Conservation (phyloP, 2,113 vertebrate genomes). For the Haplochromis burtoni region DNA sequence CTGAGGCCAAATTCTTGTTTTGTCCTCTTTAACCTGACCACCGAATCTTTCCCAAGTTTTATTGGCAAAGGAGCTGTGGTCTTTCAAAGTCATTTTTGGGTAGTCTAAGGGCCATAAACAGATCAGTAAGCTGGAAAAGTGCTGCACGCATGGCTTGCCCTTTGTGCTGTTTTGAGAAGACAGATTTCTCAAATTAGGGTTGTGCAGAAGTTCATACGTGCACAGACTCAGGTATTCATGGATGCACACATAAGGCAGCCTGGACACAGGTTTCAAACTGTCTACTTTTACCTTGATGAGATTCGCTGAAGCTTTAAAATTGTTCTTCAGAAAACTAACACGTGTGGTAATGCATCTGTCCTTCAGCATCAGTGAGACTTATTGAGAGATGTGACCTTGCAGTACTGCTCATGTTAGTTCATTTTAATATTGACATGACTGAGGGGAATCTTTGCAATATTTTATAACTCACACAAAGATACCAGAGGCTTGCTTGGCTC, state of each 20-base stretch:
- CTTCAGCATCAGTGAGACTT: neutral
- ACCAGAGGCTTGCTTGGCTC: neutral
- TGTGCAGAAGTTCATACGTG: neutral
- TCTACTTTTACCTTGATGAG: neutral
- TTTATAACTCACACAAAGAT: neutral
- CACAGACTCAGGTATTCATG: neutral
- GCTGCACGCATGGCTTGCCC: neutral
- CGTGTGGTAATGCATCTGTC: neutral
- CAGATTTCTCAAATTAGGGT: neutral
- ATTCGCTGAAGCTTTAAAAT: constrained; percentile 4
- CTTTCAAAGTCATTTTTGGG: constrained; percentile 25
- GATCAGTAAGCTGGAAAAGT: constrained; percentile 31
- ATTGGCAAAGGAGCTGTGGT: constrained; percentile 6
- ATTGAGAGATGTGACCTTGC: neutral
- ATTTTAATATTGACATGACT: neutral
- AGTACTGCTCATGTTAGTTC: neutral
- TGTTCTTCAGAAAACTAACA: neutral
- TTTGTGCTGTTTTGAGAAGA: constrained; percentile 3
- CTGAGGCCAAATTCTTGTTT: constrained; percentile 34
- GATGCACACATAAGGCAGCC: neutral
- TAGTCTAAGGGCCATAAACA: constrained; percentile 35
- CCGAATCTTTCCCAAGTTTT: constrained; percentile 31
- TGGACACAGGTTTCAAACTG: neutral
- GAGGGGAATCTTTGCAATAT: neutral
- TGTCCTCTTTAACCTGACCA: constrained; percentile 42